Evolutionary conservation across 2,888 invertebrate species (phyloP).

Genomic region (Athalia rosae): DNA sequence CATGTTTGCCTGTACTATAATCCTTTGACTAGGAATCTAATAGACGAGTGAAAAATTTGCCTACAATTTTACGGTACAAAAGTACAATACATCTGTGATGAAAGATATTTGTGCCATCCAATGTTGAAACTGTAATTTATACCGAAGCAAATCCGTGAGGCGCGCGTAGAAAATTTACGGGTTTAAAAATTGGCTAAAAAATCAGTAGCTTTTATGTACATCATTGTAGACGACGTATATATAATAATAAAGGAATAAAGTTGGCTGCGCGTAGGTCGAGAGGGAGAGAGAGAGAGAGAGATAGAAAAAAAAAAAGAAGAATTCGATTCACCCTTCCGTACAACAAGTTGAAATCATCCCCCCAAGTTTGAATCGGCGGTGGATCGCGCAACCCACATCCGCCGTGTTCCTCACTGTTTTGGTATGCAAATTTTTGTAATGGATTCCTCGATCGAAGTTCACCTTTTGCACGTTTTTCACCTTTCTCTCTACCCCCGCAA

Average conservation of each 20-base stretch:
- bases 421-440: constrained; percentile 43
- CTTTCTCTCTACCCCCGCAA: neutral
- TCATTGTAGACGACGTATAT: neutral
- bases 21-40: neutral
- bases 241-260: neutral
- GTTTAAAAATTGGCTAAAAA: too few species aligned
- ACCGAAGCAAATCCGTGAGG: too few species aligned
- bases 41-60: neutral
- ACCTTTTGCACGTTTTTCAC: constrained; percentile 9
- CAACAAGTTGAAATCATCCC: constrained; percentile 36
- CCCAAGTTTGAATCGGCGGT: constrained; percentile 30
- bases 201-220: too few species aligned
- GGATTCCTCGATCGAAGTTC: constrained; percentile 38
- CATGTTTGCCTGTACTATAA: constrained; percentile 51
- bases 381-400: constrained; percentile 33
- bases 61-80: too few species aligned
- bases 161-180: too few species aligned
- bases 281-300: too few species aligned
- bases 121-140: too few species aligned
- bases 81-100: too few species aligned
- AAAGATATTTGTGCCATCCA: too few species aligned
- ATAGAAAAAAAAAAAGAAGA: neutral
- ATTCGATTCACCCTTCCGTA: constrained; percentile 31
- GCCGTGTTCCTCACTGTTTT: constrained; percentile 32
- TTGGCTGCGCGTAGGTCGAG: neutral